phyloP scores from a whole-genome alignment of 2,888 invertebrate genomes.

The Hanleya hanleyi region DNA sequence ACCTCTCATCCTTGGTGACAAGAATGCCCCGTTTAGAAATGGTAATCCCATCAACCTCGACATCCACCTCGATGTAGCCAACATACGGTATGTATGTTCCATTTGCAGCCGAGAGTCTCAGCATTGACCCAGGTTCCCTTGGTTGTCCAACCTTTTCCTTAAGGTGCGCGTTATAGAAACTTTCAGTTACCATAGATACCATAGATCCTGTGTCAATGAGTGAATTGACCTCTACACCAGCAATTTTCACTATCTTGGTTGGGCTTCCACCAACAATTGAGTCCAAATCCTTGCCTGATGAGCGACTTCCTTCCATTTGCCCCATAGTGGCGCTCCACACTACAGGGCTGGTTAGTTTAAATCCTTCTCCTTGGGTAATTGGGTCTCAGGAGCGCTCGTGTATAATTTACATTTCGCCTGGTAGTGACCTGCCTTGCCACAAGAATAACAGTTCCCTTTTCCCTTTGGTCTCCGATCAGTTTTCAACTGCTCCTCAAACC shows the following conservation, averaged over 20 bases:
- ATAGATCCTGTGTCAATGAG: not conserved
- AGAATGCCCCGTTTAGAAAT: not conserved
- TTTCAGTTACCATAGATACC: not conserved
- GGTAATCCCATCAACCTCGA: not conserved
- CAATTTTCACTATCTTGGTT: not conserved
- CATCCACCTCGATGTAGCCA: slow-evolving; percentile 6
- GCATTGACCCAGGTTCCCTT: not conserved
- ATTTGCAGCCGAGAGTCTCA: not conserved
- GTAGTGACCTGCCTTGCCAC: not conserved
- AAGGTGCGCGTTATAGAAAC: not conserved
- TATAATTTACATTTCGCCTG: not conserved
- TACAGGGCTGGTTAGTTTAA: slow-evolving; percentile 3
- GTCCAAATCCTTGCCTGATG: not conserved
- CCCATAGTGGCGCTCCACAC: not conserved
- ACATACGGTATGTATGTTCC: not conserved
- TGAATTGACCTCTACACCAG: not conserved
- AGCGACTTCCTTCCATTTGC: not conserved
- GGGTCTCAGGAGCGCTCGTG: not conserved
- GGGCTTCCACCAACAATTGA: not conserved
- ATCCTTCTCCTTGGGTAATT: not conserved
- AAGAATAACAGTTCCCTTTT: not conserved
- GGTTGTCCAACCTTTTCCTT: not conserved
- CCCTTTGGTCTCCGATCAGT: not conserved
- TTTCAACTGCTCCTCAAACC: not conserved
- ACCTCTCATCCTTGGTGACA: not conserved